These are phyloP conservation scores for Mycalesis mineus DNA, from an alignment of 2,888 invertebrate species.

Conservation along the genomic window DNA sequence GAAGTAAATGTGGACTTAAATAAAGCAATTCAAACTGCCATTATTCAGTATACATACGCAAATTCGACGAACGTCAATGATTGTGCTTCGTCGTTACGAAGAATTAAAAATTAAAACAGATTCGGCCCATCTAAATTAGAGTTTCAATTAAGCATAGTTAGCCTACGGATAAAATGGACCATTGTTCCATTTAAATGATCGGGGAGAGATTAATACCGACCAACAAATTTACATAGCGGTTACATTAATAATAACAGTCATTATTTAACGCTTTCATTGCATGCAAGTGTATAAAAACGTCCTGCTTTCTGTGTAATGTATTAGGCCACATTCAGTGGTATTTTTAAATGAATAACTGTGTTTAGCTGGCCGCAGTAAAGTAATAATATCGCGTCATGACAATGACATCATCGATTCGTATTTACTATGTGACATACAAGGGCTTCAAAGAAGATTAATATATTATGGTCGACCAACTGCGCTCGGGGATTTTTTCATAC, in stretches of 20 bases:
- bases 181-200: constrained; percentile 3
- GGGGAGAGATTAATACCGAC: not conserved
- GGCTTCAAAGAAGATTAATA: too few species aligned
- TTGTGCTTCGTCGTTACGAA: not conserved
- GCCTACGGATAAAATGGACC: not conserved
- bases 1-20: too few species aligned
- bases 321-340: constrained; percentile 15
- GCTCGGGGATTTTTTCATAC: too few species aligned
- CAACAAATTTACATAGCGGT: constrained; percentile 1
- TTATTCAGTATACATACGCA: too few species aligned
- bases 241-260: not conserved
- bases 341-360: constrained; percentile 21
- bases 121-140: not conserved
- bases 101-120: not conserved
- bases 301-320: constrained; percentile 3
- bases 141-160: constrained; percentile 1
- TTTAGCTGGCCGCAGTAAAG: constrained; percentile 16
- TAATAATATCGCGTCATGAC: not conserved
- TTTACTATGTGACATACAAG: too few species aligned
- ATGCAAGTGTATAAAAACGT: constrained; percentile 16
- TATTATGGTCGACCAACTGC: too few species aligned
- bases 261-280: constrained; percentile 9
- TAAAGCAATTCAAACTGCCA: too few species aligned
- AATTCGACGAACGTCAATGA: too few species aligned
- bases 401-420: too few species aligned